Conservation (phyloP, 2,797 vertebrate species). For the Pangasius larnaudii region DNA sequence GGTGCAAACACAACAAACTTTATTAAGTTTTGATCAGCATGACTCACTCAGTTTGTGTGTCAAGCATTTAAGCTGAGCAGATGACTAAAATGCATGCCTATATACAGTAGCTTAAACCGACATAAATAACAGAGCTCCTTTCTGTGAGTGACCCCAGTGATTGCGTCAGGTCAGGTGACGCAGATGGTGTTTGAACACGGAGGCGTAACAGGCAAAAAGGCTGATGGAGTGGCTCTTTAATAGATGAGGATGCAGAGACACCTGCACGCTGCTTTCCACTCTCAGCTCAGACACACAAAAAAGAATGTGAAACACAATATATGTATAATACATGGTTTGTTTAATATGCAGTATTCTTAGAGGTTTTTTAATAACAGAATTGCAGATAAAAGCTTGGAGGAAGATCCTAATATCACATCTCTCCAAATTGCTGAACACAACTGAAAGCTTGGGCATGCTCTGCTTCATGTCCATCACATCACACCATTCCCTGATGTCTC, state of each 20-base stretch:
- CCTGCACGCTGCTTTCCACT: not conserved
- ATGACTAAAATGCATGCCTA: not conserved
- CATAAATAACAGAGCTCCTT: conserved; percentile 1
- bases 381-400: not conserved
- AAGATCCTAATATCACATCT: not conserved
- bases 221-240: conserved; percentile 1
- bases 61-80: not conserved
- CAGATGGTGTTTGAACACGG: not conserved
- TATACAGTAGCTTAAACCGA: not conserved
- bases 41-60: not conserved
- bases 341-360: not conserved
- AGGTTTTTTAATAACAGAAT: not conserved
- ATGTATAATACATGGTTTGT: not conserved
- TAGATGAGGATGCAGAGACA: not conserved
- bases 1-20: not conserved
- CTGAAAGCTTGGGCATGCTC: not conserved
- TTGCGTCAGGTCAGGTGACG: not conserved
- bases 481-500: not conserved
- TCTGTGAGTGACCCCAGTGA: not conserved
- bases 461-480: not conserved
- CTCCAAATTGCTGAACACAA: not conserved
- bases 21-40: not conserved
- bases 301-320: not conserved
- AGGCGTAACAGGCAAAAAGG: not conserved
- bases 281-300: not conserved